Conservation (phyloP, 2,797 vertebrate genomes). For the Brachyalestes nurse region DNA sequence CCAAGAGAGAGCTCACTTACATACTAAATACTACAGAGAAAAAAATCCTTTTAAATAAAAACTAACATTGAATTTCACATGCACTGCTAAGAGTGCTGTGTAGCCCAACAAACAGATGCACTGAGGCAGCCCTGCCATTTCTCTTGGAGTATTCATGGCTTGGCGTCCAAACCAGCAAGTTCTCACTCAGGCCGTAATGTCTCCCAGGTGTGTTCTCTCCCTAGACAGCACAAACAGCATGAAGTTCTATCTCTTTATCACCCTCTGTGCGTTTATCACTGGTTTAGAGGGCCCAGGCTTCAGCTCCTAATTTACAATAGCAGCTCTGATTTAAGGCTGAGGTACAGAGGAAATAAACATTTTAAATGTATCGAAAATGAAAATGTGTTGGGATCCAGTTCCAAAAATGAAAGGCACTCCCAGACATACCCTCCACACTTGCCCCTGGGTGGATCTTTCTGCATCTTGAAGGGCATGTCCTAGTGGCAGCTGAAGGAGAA, state of each 20-base stretch:
- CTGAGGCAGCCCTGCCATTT: neutral
- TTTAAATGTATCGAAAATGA: too few species aligned
- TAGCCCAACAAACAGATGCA: too few species aligned
- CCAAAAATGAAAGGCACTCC: neutral
- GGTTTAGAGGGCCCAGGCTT: slow-evolving; percentile 1
- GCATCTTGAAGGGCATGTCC: neutral
- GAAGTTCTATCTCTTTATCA: slow-evolving; percentile 5
- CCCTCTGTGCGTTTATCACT: slow-evolving; percentile 5
- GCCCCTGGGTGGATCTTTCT: neutral
- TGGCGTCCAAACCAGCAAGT: neutral
- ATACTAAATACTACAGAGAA: too few species aligned
- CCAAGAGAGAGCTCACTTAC: too few species aligned
- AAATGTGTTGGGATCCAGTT: too few species aligned
- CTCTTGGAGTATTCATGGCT: neutral
- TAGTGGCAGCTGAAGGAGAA: neutral
- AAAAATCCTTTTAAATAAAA: too few species aligned
- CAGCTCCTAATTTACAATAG: neutral
- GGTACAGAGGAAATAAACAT: neutral
- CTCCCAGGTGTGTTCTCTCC: slow-evolving; percentile 61
- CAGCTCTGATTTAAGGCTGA: neutral
- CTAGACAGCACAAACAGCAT: neutral
- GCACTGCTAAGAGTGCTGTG: too few species aligned
- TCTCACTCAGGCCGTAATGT: slow-evolving; percentile 51
- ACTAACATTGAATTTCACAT: too few species aligned
- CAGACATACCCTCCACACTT: neutral